phyloP scores from a whole-genome alignment of 1,140 invertebrate species.

The Calosoma granatense region DNA sequence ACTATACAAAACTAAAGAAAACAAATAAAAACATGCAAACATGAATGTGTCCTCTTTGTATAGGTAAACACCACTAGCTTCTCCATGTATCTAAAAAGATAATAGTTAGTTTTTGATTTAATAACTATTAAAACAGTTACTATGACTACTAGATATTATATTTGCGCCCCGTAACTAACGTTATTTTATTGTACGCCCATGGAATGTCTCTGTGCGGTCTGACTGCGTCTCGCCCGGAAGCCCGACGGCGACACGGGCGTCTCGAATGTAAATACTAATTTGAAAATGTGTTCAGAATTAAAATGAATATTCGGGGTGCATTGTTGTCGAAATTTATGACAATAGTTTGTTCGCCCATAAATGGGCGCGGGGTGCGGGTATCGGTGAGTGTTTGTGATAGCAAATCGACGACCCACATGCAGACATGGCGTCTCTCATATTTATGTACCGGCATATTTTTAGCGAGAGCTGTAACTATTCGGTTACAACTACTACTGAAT shows the following conservation, averaged over 20 bases:
- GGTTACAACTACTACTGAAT: neutral
- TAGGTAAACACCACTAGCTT: too few relatives aligned
- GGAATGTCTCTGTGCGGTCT: too few relatives aligned
- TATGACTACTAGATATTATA: too few relatives aligned
- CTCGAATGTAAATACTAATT: conserved; percentile 1
- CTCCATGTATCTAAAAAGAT: too few relatives aligned
- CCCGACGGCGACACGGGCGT: neutral
- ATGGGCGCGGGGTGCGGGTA: neutral
- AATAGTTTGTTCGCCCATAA: neutral
- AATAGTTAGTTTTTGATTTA: too few relatives aligned
- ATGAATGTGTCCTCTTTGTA: too few relatives aligned
- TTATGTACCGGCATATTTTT: neutral
- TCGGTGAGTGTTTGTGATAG: neutral
- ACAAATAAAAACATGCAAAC: too few relatives aligned
- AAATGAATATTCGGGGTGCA: conserved; percentile 2
- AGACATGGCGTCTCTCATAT: neutral
- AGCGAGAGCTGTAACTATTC: neutral
- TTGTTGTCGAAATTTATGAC: conserved; percentile 2
- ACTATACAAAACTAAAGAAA: too few relatives aligned
- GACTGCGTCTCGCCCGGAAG: neutral
- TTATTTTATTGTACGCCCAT: too few relatives aligned
- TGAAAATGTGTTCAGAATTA: conserved; percentile 2
- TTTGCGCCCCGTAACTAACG: too few relatives aligned
- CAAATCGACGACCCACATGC: neutral
- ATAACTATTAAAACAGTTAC: too few relatives aligned